Evolutionary conservation across 2,113 vertebrate genomes (phyloP).

Genomic region (Dasypus novemcinctus): DNA sequence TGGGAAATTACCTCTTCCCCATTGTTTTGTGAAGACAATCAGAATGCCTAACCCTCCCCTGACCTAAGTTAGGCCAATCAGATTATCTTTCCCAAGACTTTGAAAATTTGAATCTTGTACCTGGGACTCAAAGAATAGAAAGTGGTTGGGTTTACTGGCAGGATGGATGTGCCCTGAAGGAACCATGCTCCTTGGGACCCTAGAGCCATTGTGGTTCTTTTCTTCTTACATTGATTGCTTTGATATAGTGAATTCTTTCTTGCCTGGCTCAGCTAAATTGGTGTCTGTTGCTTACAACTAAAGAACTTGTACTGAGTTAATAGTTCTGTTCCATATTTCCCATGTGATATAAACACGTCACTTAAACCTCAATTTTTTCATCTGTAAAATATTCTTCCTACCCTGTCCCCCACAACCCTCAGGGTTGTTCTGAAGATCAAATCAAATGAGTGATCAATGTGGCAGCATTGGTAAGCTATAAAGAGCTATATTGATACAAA

Average conservation of each 20-base stretch:
- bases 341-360: neutral
- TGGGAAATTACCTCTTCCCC: neutral
- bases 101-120: neutral
- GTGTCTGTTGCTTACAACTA: neutral
- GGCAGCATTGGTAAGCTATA: neutral
- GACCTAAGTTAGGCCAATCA: neutral
- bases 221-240: neutral
- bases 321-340: neutral
- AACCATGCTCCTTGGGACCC: neutral
- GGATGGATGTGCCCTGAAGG: neutral
- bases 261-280: neutral
- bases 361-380: constrained; percentile 3
- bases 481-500: neutral
- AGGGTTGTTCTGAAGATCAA: constrained; percentile 44
- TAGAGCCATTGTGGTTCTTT: too few relatives aligned
- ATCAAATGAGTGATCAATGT: constrained; percentile 12
- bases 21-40: neutral
- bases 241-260: neutral
- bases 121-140: neutral
- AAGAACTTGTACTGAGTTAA: neutral
- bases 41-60: neutral
- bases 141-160: neutral
- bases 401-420: neutral
- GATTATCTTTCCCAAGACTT: neutral
- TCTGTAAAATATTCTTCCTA: neutral